These are phyloP conservation scores for Mola mola DNA, from an alignment of 2,113 vertebrate genomes.

Conservation along the genomic window DNA sequence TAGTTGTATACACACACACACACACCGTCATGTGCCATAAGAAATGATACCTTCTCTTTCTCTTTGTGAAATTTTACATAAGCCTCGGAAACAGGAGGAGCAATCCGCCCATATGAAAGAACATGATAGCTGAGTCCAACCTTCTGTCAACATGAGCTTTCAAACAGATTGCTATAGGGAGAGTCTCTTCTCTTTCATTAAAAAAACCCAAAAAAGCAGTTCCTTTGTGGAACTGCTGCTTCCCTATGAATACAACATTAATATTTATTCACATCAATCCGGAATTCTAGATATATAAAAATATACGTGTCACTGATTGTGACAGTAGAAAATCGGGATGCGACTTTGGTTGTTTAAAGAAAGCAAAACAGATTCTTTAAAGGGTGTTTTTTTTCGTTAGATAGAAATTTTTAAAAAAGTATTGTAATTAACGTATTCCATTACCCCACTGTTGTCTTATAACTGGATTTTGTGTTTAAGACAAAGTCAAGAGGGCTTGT, in stretches of 20 bases:
- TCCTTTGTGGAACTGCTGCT: conserved; percentile 34
- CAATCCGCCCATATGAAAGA: conserved; percentile 30
- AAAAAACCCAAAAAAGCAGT: conserved; percentile 41
- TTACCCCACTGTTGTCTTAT: no score
- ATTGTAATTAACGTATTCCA: no score
- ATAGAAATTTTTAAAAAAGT: no score
- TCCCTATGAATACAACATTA: conserved; percentile 40
- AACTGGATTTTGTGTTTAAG: background rate
- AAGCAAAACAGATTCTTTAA: background rate
- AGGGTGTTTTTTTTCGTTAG: no score
- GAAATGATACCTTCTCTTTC: conserved; percentile 8
- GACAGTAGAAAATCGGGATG: conserved; percentile 12
- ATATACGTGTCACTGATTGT: conserved; percentile 4
- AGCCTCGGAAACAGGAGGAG: conserved; percentile 45
- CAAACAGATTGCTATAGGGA: conserved; percentile 41
- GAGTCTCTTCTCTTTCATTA: conserved; percentile 36
- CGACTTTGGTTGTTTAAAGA: conserved; percentile 20
- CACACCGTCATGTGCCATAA: no score
- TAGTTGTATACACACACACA: no score
- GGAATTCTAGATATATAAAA: conserved; percentile 8
- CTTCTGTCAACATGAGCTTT: conserved; percentile 50
- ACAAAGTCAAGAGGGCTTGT: no score
- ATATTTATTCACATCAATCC: conserved; percentile 23
- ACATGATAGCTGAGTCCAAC: conserved; percentile 62
- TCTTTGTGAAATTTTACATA: conserved; percentile 23